Base-by-base conservation (phyloP, 2,888 invertebrate species). In the Timandra comae region DNA sequence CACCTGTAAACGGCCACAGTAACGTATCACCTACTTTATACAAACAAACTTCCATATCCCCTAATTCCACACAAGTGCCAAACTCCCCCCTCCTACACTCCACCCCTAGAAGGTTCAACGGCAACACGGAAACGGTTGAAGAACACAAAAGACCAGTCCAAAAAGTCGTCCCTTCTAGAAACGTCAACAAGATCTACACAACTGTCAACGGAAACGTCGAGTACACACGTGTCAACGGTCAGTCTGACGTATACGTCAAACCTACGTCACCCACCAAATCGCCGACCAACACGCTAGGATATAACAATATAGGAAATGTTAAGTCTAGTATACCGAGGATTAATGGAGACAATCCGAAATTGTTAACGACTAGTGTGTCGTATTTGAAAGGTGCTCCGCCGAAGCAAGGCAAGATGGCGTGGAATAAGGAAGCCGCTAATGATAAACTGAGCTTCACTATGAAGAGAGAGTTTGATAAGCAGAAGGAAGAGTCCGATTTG, bases 361-460 rank as follows among this genome's bases (percentile, higher is more conserved):
- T 89, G 52, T 68, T 89, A 38, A 89, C 89, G 27, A 86, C 88
- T 2, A 81, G 86, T 34, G 87, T 89, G 38, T 86, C 87, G 54
- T 89, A 87, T 68, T 78, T 88, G 43, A 89, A 89, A 68, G 89
- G 88, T 73, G 64, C 79, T 6, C 76, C 76, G 22, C 69, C 85
- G 24, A 82, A 80, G 49, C 70, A 66, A n/a, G 66, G 68, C 36
- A 90, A 88, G 61, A 89, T 91, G 53, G 89, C 90, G 51, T 94
- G 93, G 93, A 92, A 90, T 54, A 90, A 91, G 55, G 92, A 93
- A 52, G 58, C 89, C 44, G 78, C 89, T 23, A 78, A 88, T 0
- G 93, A 93, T 48, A 94, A 94, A 66, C 89, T 95, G 56, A 94
- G 93, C 63, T 96, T 96, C 70, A 97, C 97, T 0, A 95, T 97